These are phyloP conservation scores for Uropetala carovei DNA, from an alignment of 2,888 invertebrate genomes.

Conservation along the genomic window DNA sequence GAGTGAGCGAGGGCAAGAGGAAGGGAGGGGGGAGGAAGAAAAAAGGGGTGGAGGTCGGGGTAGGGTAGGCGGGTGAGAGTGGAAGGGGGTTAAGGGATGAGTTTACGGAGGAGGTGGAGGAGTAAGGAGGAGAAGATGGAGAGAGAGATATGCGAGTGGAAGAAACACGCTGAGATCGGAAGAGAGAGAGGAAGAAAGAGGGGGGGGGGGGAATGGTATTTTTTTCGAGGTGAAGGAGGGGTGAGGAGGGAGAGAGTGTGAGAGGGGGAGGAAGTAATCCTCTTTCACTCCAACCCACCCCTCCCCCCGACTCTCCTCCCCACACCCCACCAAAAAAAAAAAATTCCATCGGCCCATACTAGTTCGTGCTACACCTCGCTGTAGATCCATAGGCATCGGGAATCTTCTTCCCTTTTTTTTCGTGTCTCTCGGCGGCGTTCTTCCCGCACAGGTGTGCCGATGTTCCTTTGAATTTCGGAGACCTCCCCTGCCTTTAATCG, in stretches of 20 bases:
- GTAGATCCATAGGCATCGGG: background rate
- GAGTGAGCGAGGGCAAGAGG: background rate
- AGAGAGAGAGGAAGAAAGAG: background rate
- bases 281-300: no score
- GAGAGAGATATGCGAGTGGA: background rate
- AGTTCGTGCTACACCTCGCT: conserved; percentile 1
- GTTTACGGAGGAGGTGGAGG: background rate
- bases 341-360: background rate
- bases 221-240: background rate
- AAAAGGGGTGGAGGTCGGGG: background rate
- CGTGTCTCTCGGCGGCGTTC: no score
- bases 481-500: no score
- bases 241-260: background rate
- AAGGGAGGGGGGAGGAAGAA: background rate
- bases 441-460: background rate
- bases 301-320: background rate
- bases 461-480: background rate
- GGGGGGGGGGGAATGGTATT: background rate
- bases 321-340: background rate
- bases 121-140: background rate
- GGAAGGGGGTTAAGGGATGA: background rate
- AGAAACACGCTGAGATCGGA: no score
- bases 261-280: no score
- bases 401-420: background rate
- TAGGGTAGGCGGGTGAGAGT: background rate